These are phyloP conservation scores for Drosophila nr. perissopoda DNA, from an alignment of 2,888 invertebrate genomes.

Conservation along the genomic window DNA sequence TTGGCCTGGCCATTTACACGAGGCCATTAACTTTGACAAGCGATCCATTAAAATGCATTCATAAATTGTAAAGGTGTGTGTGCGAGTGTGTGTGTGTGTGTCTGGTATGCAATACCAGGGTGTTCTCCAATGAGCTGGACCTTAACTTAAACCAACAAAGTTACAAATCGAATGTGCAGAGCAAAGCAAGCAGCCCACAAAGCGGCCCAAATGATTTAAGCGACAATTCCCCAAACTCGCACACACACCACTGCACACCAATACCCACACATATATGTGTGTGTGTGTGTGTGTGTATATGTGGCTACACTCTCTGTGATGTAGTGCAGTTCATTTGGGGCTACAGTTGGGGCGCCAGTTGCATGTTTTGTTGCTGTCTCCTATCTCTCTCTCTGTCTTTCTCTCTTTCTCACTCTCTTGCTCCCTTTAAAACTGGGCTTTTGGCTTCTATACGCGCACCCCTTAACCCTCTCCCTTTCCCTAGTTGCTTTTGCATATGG, in stretches of 20 bases:
- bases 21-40: slow-evolving; percentile 66
- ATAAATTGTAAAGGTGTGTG: slow-evolving; percentile 68
- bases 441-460: slow-evolving; percentile 14
- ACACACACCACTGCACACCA: slow-evolving; percentile 17
- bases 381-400: slow-evolving; percentile 9
- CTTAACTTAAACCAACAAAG: slow-evolving; percentile 64
- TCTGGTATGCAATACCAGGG: slow-evolving; percentile 39
- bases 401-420: not conserved
- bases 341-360: slow-evolving; percentile 32
- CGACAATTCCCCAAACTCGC: slow-evolving; percentile 50
- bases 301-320: slow-evolving; percentile 33
- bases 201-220: slow-evolving; percentile 62
- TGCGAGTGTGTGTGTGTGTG: slow-evolving; percentile 8
- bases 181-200: slow-evolving; percentile 38
- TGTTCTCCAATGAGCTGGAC: slow-evolving; percentile 50
- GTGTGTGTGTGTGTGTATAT: not conserved
- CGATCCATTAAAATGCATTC: slow-evolving; percentile 75
- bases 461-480: not conserved
- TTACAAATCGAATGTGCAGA: slow-evolving; percentile 53
- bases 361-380: slow-evolving; percentile 47
- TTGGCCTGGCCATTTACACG: slow-evolving; percentile 44
- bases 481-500: slow-evolving; percentile 47
- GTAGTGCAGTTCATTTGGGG: slow-evolving; percentile 59
- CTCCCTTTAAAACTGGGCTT: slow-evolving; percentile 1
- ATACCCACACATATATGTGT: slow-evolving; percentile 3